A percentile compares a stretch with the other conserved stretches of the same genome.
Evolutionary conservation across 2,113 vertebrate genomes (phyloP).

Genomic region (Lethenteron camtschaticum): DNA sequence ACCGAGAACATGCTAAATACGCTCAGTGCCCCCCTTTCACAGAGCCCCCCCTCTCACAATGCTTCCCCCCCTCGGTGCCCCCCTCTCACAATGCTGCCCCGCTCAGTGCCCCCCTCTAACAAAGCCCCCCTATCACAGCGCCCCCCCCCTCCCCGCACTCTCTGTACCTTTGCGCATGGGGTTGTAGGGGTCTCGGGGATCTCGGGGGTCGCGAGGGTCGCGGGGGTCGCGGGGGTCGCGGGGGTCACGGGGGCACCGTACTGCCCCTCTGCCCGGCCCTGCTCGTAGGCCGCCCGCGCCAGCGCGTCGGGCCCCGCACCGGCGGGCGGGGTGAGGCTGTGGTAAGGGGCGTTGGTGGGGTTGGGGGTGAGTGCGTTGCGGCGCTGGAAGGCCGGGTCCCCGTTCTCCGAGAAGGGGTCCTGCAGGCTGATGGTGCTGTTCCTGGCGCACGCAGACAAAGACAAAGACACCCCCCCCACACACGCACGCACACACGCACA

Average conservation of each 20-base stretch:
- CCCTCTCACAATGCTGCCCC: too few species aligned
- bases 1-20: too few species aligned
- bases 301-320: constrained; percentile 73
- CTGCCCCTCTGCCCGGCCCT: constrained; percentile 32
- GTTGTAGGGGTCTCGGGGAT: constrained; percentile 52
- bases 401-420: constrained; percentile 80
- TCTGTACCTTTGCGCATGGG: constrained; percentile 81
- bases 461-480: too few species aligned
- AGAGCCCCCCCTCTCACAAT: too few species aligned
- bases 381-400: constrained; percentile 67
- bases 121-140: too few species aligned
- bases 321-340: constrained; percentile 33
- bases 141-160: neutral
- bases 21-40: too few species aligned
- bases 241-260: too few species aligned
- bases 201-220: too few species aligned
- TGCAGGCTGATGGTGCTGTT: constrained; percentile 81
- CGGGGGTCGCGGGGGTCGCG: too few species aligned
- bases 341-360: constrained; percentile 29
- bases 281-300: constrained; percentile 70
- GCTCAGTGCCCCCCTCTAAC: too few species aligned
- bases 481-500: too few species aligned
- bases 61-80: too few species aligned
- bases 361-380: constrained; percentile 88
- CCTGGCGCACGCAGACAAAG: constrained; percentile 20